Evolutionary conservation across 1,140 invertebrate genomes (phyloP).

Genomic region (Caenorhabditis remanei): DNA sequence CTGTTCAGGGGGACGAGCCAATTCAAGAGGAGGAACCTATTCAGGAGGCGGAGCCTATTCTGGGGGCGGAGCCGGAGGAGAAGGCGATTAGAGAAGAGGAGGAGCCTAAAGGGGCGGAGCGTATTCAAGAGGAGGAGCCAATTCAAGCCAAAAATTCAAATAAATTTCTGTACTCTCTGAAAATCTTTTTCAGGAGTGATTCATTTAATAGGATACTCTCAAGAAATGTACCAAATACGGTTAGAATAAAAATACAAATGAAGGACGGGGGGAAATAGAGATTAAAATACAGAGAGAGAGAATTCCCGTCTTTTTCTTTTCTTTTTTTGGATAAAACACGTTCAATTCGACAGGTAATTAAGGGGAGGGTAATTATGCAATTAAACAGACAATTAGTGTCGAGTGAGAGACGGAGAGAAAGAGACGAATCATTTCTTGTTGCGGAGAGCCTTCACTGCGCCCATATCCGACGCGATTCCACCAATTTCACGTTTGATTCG

Average conservation of each 20-base stretch:
- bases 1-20: neutral
- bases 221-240: neutral
- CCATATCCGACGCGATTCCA: constrained; percentile 15
- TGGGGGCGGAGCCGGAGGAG: too few species aligned
- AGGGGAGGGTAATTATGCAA: neutral
- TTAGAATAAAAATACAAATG: constrained; percentile 1
- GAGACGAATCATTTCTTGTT: neutral
- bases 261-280: too few species aligned
- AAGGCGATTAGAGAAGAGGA: too few species aligned
- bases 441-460: constrained; percentile 11
- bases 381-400: neutral
- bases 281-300: neutral
- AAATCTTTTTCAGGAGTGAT: too few species aligned
- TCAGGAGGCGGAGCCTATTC: neutral
- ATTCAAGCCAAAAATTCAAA: neutral
- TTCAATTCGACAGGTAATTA: neutral
- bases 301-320: neutral
- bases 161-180: neutral
- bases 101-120: neutral
- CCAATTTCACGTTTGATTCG: constrained; percentile 10
- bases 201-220: neutral
- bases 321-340: neutral
- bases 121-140: neutral
- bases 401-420: too few species aligned
- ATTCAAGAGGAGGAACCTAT: too few species aligned